These are phyloP conservation scores for Corythoichthys intestinalis DNA, from an alignment of 2,113 vertebrate species.

Conservation along the genomic window DNA sequence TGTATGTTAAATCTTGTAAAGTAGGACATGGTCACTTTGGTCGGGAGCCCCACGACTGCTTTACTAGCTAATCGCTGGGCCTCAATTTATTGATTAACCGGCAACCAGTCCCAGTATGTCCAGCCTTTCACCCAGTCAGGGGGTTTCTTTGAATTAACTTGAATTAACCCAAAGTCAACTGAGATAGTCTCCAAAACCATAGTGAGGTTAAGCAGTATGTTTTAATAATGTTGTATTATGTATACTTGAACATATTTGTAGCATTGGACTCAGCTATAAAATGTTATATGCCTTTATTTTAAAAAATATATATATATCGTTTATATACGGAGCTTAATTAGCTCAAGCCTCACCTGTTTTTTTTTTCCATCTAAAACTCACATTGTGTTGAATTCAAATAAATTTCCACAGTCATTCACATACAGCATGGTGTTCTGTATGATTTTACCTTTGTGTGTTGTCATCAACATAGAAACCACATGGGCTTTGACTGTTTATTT, in stretches of 20 bases:
- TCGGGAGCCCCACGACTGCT: background rate
- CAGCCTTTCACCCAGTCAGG: background rate
- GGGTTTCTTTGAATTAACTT: too few species aligned
- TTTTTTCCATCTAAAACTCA: background rate
- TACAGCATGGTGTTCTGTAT: background rate
- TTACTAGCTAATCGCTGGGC: background rate
- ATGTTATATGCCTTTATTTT: background rate
- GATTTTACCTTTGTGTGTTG: background rate
- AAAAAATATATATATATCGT: background rate
- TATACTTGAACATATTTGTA: background rate
- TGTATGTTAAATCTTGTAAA: background rate
- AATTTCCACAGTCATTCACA: background rate
- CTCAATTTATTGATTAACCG: background rate
- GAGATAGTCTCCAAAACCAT: background rate
- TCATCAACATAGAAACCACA: background rate
- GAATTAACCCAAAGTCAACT: background rate
- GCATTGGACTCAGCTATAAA: background rate
- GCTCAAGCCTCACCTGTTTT: background rate
- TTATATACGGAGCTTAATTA: background rate
- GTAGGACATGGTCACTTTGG: background rate
- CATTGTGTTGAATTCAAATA: background rate
- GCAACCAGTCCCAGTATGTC: background rate
- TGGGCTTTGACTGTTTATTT: conserved; percentile 47
- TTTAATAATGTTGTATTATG: background rate
- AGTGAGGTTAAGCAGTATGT: background rate